These are phyloP conservation scores for Rhabdornis inornatus DNA, from an alignment of 2,113 vertebrate species.

Conservation along the genomic window DNA sequence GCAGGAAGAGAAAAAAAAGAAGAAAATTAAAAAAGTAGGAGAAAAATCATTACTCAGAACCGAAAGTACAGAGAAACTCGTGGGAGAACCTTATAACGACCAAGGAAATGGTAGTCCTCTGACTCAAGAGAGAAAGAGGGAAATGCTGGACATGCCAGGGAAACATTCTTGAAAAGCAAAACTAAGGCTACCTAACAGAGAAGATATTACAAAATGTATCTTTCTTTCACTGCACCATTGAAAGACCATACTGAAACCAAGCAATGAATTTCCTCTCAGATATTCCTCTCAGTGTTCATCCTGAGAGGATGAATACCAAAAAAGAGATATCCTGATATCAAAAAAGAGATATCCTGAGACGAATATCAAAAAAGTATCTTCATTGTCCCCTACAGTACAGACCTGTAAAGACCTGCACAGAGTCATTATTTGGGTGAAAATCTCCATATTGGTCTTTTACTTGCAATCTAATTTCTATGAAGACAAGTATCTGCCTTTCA, in stretches of 20 bases:
- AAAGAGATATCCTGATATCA: too few relatives aligned
- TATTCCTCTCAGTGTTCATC: neutral
- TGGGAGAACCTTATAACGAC: neutral
- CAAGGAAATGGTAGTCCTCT: neutral
- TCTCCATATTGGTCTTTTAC: neutral
- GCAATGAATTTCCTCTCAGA: neutral
- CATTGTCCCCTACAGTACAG: neutral
- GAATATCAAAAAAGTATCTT: neutral
- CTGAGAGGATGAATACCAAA: too few relatives aligned
- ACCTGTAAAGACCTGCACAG: neutral
- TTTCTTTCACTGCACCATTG: neutral
- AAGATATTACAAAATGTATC: neutral
- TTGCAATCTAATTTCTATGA: neutral
- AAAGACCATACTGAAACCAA: neutral
- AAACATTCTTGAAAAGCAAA: conserved; percentile 37
- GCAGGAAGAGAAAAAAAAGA: neutral
- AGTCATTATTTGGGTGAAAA: neutral
- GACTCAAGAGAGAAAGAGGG: neutral
- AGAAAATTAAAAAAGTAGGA: accelerated
- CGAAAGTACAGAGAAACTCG: neutral
- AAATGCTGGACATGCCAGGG: neutral
- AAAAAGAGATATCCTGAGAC: too few relatives aligned
- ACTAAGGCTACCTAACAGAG: neutral
- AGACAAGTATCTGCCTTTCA: neutral
- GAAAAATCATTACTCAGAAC: neutral